Evolutionary conservation across 2,113 vertebrate genomes (phyloP).

Genomic region (Forbesichthys papilliferus): DNA sequence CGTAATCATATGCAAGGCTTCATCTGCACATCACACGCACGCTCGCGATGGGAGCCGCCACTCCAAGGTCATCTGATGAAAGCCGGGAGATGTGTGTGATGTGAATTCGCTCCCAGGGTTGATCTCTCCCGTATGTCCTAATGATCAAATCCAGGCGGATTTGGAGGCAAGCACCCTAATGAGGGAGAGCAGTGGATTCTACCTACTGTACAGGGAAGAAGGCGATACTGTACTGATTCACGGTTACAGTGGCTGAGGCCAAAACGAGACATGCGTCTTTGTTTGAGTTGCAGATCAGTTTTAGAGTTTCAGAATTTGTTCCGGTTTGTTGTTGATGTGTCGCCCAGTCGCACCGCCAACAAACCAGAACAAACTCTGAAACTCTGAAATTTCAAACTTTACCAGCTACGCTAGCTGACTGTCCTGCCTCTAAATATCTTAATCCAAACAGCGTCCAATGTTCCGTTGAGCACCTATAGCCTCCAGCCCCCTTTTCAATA

Average conservation of each 20-base stretch:
- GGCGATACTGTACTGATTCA: conserved; percentile 57
- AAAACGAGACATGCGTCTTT: conserved; percentile 43
- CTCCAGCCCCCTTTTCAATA: no score
- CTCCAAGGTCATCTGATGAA: conserved; percentile 72
- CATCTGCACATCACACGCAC: conserved; percentile 48
- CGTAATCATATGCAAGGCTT: conserved; percentile 59
- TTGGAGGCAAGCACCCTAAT: conserved; percentile 64
- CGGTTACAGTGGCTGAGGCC: conserved; percentile 53
- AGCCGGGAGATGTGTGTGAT: conserved; percentile 67
- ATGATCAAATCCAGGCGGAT: conserved; percentile 71
- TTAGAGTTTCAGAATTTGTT: neutral
- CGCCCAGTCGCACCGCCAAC: no score
- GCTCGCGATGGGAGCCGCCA: conserved; percentile 34
- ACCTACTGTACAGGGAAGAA: conserved; percentile 43
- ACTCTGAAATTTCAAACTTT: no score
- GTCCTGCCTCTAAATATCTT: no score
- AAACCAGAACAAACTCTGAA: no score
- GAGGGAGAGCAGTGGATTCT: conserved; percentile 51
- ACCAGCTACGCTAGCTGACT: no score
- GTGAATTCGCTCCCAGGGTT: conserved; percentile 68
- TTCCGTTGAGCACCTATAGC: no score
- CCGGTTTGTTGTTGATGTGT: no score
- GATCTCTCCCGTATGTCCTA: conserved; percentile 68
- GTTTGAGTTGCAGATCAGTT: conserved; percentile 57
- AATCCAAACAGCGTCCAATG: no score